phyloP scores from a whole-genome alignment of 2,888 invertebrate species.

The Ceratothoa steindachneri region DNA sequence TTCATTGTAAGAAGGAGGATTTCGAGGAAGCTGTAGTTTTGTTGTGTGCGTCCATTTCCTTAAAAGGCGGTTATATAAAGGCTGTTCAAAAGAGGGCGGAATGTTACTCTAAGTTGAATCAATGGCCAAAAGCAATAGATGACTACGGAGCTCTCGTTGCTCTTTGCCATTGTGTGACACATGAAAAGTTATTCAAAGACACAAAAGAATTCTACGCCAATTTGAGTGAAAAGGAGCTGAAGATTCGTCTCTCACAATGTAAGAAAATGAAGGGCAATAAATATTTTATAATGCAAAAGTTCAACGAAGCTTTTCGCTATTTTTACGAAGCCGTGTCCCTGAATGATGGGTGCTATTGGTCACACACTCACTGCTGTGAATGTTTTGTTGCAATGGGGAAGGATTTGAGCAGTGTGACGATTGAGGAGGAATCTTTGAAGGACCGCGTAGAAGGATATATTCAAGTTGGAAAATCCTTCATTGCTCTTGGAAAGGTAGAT shows the following conservation, averaged over 20 bases:
- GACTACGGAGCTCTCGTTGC: not conserved
- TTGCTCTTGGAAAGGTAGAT: not conserved
- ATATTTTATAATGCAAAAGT: not conserved
- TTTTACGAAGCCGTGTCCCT: not conserved
- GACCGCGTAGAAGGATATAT: not conserved
- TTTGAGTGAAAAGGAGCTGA: too few relatives aligned
- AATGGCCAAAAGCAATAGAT: not conserved
- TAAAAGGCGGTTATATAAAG: not conserved
- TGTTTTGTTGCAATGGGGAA: not conserved
- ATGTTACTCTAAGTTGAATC: not conserved
- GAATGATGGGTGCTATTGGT: not conserved
- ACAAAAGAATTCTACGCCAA: too few relatives aligned
- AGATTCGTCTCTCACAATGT: not conserved
- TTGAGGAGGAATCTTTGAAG: not conserved
- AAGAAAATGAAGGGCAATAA: not conserved
- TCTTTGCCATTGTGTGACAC: not conserved
- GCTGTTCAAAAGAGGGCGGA: not conserved
- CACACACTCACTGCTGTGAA: not conserved
- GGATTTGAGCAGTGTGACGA: not conserved
- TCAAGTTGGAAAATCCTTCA: not conserved
- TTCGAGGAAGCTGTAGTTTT: not conserved
- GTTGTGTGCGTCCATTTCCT: not conserved
- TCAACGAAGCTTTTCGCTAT: not conserved
- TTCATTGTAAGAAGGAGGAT: not conserved
- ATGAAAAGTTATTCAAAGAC: not conserved